Evolutionary conservation across 2,888 invertebrate genomes (phyloP), one percentile per base, ranked within the genome.

Genomic region (Pyrgus malvae): DNA sequence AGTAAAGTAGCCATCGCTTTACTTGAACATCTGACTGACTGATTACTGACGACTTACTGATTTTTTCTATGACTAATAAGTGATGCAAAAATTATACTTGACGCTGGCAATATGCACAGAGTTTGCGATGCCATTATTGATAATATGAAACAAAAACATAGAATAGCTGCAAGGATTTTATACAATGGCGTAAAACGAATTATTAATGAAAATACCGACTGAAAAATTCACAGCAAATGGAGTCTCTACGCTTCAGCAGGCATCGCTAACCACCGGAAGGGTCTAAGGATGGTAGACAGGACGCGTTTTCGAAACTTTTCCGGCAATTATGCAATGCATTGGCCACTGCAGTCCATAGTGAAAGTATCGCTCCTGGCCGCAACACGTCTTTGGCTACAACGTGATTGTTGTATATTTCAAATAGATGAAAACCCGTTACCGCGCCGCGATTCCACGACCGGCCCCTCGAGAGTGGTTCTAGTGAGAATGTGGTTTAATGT

Each of bases 221-320:
- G 23, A 23, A 23, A 4, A 23, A 23, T 23, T 27, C n/a, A n/a
- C 3, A 38, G n/a, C 9, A 8, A 3, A 50, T 50, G 50, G 50
- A 21, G n/a, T n/a, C 11, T 21, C 19, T 14, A 40, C 12, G 12
- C 12, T 8, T 12, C 12, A 12, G 11, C 12, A 12, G 5, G 12
- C 29, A 49, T 14, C 40, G 17, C 0, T 48, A 40, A 56, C 29
- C 16, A 60, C 49, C 62, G 61, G 61, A 61, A 56, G 55, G 8
- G 0, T 55, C 55, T 57, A 58, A 79, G 83, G 81, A 83, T 76
- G 64, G 61, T 27, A 56, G 57, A 58, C 73, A 80, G 80, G 79
- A 80, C 73, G 72, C 65, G 66, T 80, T 83, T 83, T 77, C 79
- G 72, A 76, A 78, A 80, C 69, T 64, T 66, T 78, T 84, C 84